Evolutionary conservation across 2,113 vertebrate genomes (phyloP).

Genomic region (Porphyrio hochstetteri): DNA sequence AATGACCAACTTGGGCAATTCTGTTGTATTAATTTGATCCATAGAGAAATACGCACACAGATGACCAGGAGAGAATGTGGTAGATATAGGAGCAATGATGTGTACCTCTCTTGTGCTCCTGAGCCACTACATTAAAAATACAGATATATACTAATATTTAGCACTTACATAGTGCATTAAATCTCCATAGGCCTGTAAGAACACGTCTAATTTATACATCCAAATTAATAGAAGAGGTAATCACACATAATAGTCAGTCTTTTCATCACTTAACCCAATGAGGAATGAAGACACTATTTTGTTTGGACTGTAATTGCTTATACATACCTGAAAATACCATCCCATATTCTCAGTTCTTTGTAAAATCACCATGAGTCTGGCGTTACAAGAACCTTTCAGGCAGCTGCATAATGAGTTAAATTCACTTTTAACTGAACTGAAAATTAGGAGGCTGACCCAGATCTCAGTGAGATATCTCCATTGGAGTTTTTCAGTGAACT

Average conservation of each 20-base stretch:
- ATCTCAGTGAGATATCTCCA: not conserved
- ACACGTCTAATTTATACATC: slow-evolving; percentile 9
- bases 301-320: slow-evolving; percentile 12
- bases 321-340: slow-evolving; percentile 1
- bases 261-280: slow-evolving; percentile 32
- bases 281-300: slow-evolving; percentile 22
- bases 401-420: not conserved
- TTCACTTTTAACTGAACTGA: not conserved
- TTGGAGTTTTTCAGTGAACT: not conserved
- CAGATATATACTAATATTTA: not conserved
- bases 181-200: not conserved
- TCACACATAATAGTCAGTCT: slow-evolving; percentile 20
- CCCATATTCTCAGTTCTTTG: not conserved
- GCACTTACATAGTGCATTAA: not conserved
- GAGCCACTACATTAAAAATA: not conserved
- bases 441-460: slow-evolving; percentile 16
- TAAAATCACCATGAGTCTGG: not conserved
- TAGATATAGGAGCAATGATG: not conserved
- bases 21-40: not conserved
- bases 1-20: not conserved
- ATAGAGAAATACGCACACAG: not conserved
- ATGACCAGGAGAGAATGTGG: not conserved
- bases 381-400: not conserved
- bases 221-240: slow-evolving; percentile 17
- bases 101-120: not conserved